Evolutionary conservation across 2,797 vertebrate genomes (phyloP).

Genomic region (Myripristis jacobus): DNA sequence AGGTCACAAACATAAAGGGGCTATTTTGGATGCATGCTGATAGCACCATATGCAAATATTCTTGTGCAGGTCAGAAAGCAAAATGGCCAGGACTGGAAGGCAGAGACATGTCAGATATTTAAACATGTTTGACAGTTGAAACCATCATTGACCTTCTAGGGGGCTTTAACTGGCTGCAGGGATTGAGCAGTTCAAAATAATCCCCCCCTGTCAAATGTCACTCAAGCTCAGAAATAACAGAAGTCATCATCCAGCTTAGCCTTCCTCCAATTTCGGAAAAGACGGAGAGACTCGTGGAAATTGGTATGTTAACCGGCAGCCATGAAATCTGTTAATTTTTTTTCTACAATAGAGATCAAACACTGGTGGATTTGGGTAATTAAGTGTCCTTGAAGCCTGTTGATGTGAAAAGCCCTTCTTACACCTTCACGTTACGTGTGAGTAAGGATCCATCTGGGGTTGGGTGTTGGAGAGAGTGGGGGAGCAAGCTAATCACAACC

Average conservation of each 20-base stretch:
- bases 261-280: conserved; percentile 70
- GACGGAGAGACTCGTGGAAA: conserved; percentile 74
- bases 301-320: conserved; percentile 76
- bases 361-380: conserved; percentile 78
- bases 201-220: conserved; percentile 84
- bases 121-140: conserved; percentile 81
- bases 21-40: conserved; percentile 61
- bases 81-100: conserved; percentile 60
- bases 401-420: conserved; percentile 60
- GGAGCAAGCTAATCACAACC: conserved; percentile 61
- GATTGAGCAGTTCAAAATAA: conserved; percentile 83
- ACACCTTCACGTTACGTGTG: conserved; percentile 72
- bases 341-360: conserved; percentile 78
- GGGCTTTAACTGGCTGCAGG: conserved; percentile 78
- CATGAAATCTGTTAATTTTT: conserved; percentile 74
- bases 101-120: conserved; percentile 68
- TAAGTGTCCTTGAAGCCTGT: conserved; percentile 70
- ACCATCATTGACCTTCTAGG: conserved; percentile 81
- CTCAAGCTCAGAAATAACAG: conserved; percentile 82
- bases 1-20: conserved; percentile 26
- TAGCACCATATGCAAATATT: conserved; percentile 64
- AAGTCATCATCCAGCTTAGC: conserved; percentile 83
- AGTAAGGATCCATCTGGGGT: conserved; percentile 35
- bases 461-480: conserved; percentile 12
- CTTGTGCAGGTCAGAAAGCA: conserved; percentile 66